phyloP scores from a whole-genome alignment of 2,888 invertebrate species.

The Hydrotaea diabolus region DNA sequence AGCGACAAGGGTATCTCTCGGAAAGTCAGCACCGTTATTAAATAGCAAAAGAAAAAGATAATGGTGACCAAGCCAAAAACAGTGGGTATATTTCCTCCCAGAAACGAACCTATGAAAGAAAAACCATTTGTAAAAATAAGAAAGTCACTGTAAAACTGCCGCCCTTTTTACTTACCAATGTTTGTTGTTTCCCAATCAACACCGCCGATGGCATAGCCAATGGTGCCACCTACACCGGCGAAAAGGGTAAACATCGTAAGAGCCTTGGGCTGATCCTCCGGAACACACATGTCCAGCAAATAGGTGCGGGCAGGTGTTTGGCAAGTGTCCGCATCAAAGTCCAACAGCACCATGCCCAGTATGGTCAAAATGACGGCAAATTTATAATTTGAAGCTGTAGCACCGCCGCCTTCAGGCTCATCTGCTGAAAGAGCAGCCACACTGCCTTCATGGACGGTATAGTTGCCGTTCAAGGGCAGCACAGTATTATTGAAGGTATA shows the following conservation, averaged over 20 bases:
- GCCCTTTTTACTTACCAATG: slow-evolving; percentile 73
- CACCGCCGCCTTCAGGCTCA: neutral
- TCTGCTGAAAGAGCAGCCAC: slow-evolving; percentile 70
- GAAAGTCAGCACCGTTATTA: slow-evolving; percentile 83
- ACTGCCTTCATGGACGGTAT: slow-evolving; percentile 63
- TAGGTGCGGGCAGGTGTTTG: slow-evolving; percentile 85
- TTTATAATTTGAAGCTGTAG: slow-evolving; percentile 72
- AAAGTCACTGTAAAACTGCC: neutral
- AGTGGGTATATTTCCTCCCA: slow-evolving; percentile 84
- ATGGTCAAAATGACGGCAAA: slow-evolving; percentile 83
- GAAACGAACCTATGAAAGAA: slow-evolving; percentile 72
- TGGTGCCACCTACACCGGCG: slow-evolving; percentile 84
- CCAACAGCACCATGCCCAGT: slow-evolving; percentile 84
- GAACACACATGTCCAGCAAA: slow-evolving; percentile 83
- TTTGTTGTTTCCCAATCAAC: slow-evolving; percentile 83
- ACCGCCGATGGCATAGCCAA: slow-evolving; percentile 84
- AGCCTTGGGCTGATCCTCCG: slow-evolving; percentile 84
- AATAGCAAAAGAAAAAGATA: slow-evolving; percentile 82
- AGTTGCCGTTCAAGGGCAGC: slow-evolving; percentile 49
- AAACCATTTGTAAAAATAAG: neutral
- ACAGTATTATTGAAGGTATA: slow-evolving; percentile 66
- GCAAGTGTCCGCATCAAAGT: slow-evolving; percentile 85
- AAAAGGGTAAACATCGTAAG: slow-evolving; percentile 85
- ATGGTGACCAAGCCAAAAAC: slow-evolving; percentile 83
- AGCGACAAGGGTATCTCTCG: slow-evolving; percentile 83